Base-by-base conservation (phyloP, 2,797 vertebrate genomes). In the Lepilemur septentrionalis region DNA sequence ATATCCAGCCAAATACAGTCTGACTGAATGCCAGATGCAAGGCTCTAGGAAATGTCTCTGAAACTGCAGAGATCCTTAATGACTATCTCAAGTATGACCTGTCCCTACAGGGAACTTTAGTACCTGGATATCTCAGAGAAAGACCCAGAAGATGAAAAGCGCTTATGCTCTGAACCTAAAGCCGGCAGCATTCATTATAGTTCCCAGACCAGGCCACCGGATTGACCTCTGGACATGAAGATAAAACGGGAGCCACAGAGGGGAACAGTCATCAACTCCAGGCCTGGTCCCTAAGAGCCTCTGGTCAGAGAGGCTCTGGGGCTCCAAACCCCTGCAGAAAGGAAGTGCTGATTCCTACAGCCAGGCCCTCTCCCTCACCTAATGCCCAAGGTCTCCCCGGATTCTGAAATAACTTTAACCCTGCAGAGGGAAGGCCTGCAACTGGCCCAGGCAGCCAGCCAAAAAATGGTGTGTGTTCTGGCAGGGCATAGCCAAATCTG, bases 81-180 rank as follows among this genome's bases (percentile, higher is more conserved):
- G 13, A 69, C 22, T 50, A 78, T 84, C 10, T 72, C 46, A 89
- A 72, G 28, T 82, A 72, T 22, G 17, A 41, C 70, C 76, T 48
- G 18, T 92, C 30, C 61, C 13, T 61, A 14, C 46, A 84, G 89
- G 50, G 23, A 50, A 12, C 25, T 63, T 43, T 83, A 48, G 30
- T n/a, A 94, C 9, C 70, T 94, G 48, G 50, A 48, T 89, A 80
- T 59, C 70, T 96, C 63, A 83, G 52, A 87, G 76, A 75, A 14
- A 79, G 38, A 69, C 8, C 43, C 85, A 61, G 35, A 69, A 83
- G 23, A 87, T 35, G 10, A 61, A 73, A 89, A 86, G 50, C 13
- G 35, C 6, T 76, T 67, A 84, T 13, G 13, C 63, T 63, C 41
- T 89, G 35, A 85, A 43, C 28, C 75, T 95, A 84, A 73, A 4